Base-by-base conservation (phyloP, 2,888 invertebrate species). In the Amphipyra tragopoginis region DNA sequence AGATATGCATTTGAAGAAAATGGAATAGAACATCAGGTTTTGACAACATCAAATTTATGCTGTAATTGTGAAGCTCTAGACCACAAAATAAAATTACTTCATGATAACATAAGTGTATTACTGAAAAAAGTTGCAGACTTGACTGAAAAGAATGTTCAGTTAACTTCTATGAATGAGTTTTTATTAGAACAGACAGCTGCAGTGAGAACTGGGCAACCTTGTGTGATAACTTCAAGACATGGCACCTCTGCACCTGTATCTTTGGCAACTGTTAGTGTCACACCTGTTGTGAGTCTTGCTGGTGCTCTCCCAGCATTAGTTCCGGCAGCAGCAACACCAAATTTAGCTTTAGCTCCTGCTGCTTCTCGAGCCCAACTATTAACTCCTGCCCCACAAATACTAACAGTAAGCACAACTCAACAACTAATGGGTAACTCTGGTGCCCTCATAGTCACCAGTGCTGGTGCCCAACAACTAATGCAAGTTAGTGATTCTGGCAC, bases 401-500 rank as follows among this genome's bases (percentile, higher is more conserved):
- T 94, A 1, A 93, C 94, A 61, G 94, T 94, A 7, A 94, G 94
- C 73, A 94, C 94, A 52, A 94, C 94, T 62, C 94, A 94, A 74
- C 94, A 94, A 70, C 84, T 94, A 15, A 86, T 94, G 61, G 93
- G 94, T 1, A 94, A 94, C 74, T 94, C 94, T 54, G 94, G 94
- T 45, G 88, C 94, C 11, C 84, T 94, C 26, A 94, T 94, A 74
- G 94, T 94, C 4, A 94, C 94, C 36, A 94, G 94, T 88, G 94
- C 94, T 65, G 94, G 94, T 61, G 94, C 92, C 2, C 94, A 94
- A 65, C 94, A 94, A 79, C 75, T 94, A 5, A 94, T 94, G 94
- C 94, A 94, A 90, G 94, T 94, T 13, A 94, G 94, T 86, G 94
- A 94, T 77, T 94, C 94, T 13, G 94, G 94, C 4, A 93, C 92